Conservation (phyloP, 1,140 invertebrate genomes). For the Temnothorax curvispinosus region DNA sequence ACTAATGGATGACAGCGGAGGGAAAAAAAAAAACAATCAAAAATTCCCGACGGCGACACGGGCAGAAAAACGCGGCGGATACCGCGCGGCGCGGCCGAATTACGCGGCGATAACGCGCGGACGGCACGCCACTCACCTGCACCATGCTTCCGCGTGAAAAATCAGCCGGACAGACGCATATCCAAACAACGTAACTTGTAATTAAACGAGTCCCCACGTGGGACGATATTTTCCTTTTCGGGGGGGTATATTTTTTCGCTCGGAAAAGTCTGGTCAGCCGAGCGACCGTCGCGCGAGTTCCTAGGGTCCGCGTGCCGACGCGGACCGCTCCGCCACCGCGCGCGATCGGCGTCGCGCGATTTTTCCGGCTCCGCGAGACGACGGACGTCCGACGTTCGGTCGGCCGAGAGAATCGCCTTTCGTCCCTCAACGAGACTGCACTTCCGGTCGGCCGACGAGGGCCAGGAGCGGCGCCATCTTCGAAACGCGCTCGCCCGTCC, state of each 20-base stretch:
- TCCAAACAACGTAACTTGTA: conserved; percentile 85
- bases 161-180: conserved; percentile 85
- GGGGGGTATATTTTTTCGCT: conserved; percentile 85
- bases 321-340: too few relatives aligned
- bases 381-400: background rate
- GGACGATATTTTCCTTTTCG: conserved; percentile 85
- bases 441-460: background rate
- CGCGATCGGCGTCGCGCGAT: background rate
- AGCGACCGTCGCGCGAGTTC: conserved; percentile 7
- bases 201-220: conserved; percentile 85
- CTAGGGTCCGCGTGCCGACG: background rate
- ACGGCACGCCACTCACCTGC: conserved; percentile 81
- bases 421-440: background rate
- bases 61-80: conserved; percentile 76
- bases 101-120: conserved; percentile 63
- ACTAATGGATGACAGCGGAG: conserved; percentile 85
- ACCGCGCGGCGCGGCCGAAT: conserved; percentile 58
- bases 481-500: background rate
- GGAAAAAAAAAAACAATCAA: conserved; percentile 83
- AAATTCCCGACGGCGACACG: conserved; percentile 80
- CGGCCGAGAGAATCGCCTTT: background rate
- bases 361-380: background rate
- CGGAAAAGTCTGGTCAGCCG: conserved; percentile 83
- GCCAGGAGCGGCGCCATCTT: conserved; percentile 25
- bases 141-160: conserved; percentile 84